Evolutionary conservation across 1,140 invertebrate genomes (phyloP), one percentile per base, ranked within the genome.

Genomic region (Ceratoteleas bidentatus): DNA sequence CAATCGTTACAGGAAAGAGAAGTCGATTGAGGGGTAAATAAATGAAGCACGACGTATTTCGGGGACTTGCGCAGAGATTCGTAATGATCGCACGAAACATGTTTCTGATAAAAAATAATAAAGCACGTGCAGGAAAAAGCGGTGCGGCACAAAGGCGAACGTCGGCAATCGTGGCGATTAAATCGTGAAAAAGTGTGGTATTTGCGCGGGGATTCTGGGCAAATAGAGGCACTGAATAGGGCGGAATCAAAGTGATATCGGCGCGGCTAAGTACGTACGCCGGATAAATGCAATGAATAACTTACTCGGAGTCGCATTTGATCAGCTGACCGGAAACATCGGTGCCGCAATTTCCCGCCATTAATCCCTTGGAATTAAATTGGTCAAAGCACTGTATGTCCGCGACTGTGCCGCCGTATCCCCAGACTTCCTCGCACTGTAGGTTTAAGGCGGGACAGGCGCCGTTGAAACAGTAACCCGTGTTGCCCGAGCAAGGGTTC

Each of bases 401-500:
- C 2, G 95, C 96, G 0, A 94, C 94, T 57, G 93, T 90, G 0
- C 95, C 95, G 6, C 95, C 96, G 83, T 95, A 94, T 8, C 98
- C 98, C 98, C 98, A 99, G 69, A 99, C 96, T 61, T 94, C 93
- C 87, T 96, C 95, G 89, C 98, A 99, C 88, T 99, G 98, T 9
- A 95, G 88, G 65, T 95, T 93, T 8, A 97, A 88, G 3, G 97
- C 97, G 0, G 98, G 97, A 88, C 98, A 99, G 43, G 95, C 92
- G 0, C 98, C 98, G 82, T 96, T 95, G 90, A 97, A 98, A 91
- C 98, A 99, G 89, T 96, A 97, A 0, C 97, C 96, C 73, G 92
- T 91, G 50, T 91, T 90, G 24, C 90, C 87, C 36, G 94, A 94
- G 89, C 98, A 99, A 0, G 94, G 92, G 43, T 95, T 95, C 0